Percentiles rank a stretch among this genome's conserved stretches.
Conservation (phyloP, 1,140 invertebrate species). For the Ericerus pela region DNA sequence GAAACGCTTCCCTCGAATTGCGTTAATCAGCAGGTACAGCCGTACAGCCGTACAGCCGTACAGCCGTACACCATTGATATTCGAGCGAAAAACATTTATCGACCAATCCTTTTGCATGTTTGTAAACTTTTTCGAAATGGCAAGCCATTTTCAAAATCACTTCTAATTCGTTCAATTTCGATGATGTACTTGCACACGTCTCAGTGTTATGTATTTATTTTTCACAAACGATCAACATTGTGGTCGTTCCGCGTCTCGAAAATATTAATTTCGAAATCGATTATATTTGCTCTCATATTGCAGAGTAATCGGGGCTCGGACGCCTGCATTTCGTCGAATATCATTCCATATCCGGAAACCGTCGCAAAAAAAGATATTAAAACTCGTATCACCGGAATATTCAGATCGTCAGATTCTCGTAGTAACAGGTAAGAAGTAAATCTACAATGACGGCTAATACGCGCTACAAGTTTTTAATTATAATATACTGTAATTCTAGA, state of each 20-base stretch:
- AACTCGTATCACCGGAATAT: slow-evolving; percentile 64
- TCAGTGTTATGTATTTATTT: no score
- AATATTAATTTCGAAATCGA: background rate
- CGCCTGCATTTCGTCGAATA: slow-evolving; percentile 42
- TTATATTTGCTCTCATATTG: slow-evolving; percentile 16
- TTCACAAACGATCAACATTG: no score
- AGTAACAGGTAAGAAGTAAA: slow-evolving; percentile 42
- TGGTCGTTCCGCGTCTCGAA: no score
- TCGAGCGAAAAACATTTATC: background rate
- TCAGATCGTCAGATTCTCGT: slow-evolving; percentile 49
- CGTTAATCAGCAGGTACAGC: background rate
- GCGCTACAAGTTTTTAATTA: background rate
- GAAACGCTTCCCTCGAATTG: slow-evolving; percentile 14
- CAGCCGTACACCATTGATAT: slow-evolving; percentile 18
- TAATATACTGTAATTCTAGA: no score
- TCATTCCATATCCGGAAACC: slow-evolving; percentile 35
- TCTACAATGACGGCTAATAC: background rate
- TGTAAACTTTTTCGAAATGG: background rate
- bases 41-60: background rate
- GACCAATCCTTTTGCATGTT: background rate
- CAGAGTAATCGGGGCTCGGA: slow-evolving; percentile 62
- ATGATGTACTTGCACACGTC: no score
- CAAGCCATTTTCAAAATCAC: background rate
- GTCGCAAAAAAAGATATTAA: slow-evolving; percentile 59
- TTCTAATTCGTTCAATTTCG: no score